Evolutionary conservation across 2,888 invertebrate species (phyloP).

Genomic region (Zootermopsis nevadensis): DNA sequence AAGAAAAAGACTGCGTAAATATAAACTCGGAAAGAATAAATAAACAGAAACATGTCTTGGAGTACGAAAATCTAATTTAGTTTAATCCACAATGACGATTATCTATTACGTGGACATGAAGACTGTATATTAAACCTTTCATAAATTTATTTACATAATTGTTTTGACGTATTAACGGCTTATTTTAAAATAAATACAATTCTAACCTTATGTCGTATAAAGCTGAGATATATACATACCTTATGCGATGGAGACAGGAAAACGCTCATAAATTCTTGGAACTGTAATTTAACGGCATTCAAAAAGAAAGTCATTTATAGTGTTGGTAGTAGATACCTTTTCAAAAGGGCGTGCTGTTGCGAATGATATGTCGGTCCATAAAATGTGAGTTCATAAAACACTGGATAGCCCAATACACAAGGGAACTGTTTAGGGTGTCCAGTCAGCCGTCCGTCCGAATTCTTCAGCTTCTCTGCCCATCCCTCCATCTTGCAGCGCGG

Average conservation of each 20-base stretch:
- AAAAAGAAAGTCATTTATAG: constrained; percentile 15
- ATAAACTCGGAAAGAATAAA: no score
- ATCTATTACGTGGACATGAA: neutral
- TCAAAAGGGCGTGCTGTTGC: neutral
- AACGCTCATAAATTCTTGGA: constrained; percentile 21
- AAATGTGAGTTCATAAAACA: constrained; percentile 23
- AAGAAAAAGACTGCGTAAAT: no score
- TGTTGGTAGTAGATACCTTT: constrained; percentile 4
- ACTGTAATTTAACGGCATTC: constrained; percentile 21
- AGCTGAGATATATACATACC: neutral
- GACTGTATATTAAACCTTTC: neutral
- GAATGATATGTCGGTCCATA: constrained; percentile 26
- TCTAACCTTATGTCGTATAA: constrained; percentile 10
- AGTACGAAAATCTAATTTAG: no score
- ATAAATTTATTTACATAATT: constrained; percentile 7
- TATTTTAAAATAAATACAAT: constrained; percentile 29
- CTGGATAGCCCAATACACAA: neutral
- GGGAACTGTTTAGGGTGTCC: neutral
- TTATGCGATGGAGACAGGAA: neutral
- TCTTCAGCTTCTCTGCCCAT: no score
- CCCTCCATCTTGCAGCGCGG: neutral
- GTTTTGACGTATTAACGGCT: constrained; percentile 16
- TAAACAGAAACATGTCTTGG: no score
- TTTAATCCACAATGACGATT: no score
- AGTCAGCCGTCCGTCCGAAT: neutral